These are phyloP conservation scores for Phalanger gymnotis DNA, from an alignment of 2,797 vertebrate species.

Conservation along the genomic window DNA sequence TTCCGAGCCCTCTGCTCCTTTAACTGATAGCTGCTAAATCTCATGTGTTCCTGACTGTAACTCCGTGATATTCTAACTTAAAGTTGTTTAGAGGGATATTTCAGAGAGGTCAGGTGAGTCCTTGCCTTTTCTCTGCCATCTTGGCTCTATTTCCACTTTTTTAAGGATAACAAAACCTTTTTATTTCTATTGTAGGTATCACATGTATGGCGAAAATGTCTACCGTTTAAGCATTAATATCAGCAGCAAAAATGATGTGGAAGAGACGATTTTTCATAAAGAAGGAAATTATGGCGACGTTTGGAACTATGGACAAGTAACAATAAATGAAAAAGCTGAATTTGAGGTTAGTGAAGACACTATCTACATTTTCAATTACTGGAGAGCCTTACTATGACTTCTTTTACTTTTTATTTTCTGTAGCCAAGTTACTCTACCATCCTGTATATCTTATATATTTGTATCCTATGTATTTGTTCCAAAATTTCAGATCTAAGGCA, in stretches of 20 bases:
- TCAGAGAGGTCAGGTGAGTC: background rate
- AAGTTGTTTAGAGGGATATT: background rate
- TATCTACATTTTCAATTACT: conserved; percentile 22
- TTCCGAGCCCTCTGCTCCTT: background rate
- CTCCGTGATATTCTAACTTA: background rate
- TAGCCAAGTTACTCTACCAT: background rate
- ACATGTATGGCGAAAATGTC: conserved; percentile 91
- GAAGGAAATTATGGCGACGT: conserved; percentile 92
- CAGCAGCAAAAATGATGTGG: conserved; percentile 38
- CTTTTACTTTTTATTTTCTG: conserved; percentile 26
- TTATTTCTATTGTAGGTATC: conserved; percentile 88
- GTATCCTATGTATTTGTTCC: background rate
- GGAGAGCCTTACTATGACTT: background rate
- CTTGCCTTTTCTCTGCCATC: background rate
- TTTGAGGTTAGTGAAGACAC: conserved; percentile 83
- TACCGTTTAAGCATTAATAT: conserved; percentile 85
- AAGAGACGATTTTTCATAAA: conserved; percentile 86
- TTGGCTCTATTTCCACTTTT: background rate
- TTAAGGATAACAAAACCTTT: conserved; percentile 6
- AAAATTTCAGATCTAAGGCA: background rate
- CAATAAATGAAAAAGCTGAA: conserved; percentile 86
- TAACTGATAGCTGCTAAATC: background rate
- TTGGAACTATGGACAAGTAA: conserved; percentile 94
- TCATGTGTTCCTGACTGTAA: background rate
- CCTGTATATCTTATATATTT: background rate